These are phyloP conservation scores for Gadopsis marmoratus DNA, from an alignment of 2,797 vertebrate genomes.

Conservation along the genomic window DNA sequence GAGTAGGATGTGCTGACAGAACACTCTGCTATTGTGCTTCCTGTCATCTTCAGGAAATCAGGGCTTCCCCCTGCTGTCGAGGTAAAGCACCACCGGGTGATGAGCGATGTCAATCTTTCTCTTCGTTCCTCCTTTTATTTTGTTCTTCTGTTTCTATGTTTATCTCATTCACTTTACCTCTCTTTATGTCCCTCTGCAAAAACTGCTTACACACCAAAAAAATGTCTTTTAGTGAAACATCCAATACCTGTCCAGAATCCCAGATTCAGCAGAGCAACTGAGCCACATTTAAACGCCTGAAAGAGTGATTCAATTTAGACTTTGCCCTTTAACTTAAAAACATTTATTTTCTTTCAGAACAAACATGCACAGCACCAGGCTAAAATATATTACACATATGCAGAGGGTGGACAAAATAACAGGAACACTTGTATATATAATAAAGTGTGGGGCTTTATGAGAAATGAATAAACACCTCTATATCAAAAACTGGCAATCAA, in stretches of 20 bases:
- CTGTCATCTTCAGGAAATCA: slow-evolving; percentile 89
- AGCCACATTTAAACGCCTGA: neutral
- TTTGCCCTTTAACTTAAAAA: neutral
- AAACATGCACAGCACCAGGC: neutral
- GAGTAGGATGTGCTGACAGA: slow-evolving; percentile 81
- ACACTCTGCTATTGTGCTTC: slow-evolving; percentile 83
- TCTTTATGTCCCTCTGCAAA: neutral
- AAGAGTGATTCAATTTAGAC: neutral
- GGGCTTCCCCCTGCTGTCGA: slow-evolving; percentile 86
- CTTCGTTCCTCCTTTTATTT: slow-evolving; percentile 48
- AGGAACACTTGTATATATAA: neutral
- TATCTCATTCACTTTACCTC: slow-evolving; percentile 30
- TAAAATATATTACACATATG: neutral
- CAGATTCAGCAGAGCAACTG: slow-evolving; percentile 5
- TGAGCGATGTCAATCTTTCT: slow-evolving; percentile 70
- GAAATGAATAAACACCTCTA: neutral
- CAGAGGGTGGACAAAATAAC: neutral
- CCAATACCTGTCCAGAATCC: neutral
- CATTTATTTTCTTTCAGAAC: neutral
- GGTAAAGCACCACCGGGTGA: slow-evolving; percentile 75
- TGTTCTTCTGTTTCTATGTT: slow-evolving; percentile 45
- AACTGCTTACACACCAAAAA: slow-evolving; percentile 26
- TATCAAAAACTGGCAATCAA: neutral
- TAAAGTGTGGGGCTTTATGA: neutral
- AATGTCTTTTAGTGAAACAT: neutral